A percentile compares a stretch with the other conserved stretches of the same genome.
Conservation (phyloP, 2,797 vertebrate species). For the Serranus cabrilla region DNA sequence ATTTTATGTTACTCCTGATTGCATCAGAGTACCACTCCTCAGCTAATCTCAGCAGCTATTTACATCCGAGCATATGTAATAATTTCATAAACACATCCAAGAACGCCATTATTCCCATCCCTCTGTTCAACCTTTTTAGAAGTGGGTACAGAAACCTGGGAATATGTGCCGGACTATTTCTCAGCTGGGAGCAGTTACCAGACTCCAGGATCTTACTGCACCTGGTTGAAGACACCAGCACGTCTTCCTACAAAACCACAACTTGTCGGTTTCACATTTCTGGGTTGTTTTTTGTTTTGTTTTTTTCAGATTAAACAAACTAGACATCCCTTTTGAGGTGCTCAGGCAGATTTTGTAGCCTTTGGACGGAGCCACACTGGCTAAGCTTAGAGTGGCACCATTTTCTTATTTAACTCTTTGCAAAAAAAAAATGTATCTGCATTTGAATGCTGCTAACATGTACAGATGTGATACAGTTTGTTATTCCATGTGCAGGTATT, state of each 20-base stretch:
- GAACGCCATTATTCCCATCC: conserved; percentile 1
- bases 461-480: neutral
- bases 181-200: neutral
- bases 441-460: neutral
- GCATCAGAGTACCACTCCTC: conserved; percentile 42
- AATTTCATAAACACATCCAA: conserved; percentile 22
- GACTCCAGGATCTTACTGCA: neutral
- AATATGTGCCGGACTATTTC: neutral
- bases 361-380: neutral
- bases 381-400: neutral
- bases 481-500: conserved; percentile 6
- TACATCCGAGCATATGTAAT: conserved; percentile 35
- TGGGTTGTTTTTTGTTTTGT: neutral
- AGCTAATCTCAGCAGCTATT: conserved; percentile 44
- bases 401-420: neutral
- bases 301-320: neutral
- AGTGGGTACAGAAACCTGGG: neutral
- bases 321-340: neutral
- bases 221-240: neutral
- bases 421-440: neutral
- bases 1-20: conserved; percentile 55
- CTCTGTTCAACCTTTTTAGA: too few species aligned
- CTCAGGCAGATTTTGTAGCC: neutral
- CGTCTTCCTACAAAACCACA: neutral
- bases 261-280: neutral